These are phyloP conservation scores for Lophura nycthemera DNA, from an alignment of 2,113 vertebrate genomes.

Conservation along the genomic window DNA sequence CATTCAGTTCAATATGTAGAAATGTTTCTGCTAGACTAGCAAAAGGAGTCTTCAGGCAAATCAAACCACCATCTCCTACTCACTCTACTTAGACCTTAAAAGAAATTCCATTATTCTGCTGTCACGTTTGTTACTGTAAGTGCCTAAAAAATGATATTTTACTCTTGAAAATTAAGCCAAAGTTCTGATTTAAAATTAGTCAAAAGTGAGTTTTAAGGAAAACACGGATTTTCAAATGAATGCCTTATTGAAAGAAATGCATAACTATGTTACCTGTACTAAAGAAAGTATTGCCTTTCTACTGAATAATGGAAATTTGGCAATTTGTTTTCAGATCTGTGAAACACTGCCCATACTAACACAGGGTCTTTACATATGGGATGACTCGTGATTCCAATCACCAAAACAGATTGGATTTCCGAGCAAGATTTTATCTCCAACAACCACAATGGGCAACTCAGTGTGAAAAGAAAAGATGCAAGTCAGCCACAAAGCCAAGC, in stretches of 20 bases:
- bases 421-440: neutral
- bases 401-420: neutral
- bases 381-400: neutral
- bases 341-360: neutral
- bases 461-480: neutral
- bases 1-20: neutral
- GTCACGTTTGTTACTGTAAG: neutral
- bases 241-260: neutral
- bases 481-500: slow-evolving; percentile 4
- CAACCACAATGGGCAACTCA: neutral
- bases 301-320: neutral
- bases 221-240: neutral
- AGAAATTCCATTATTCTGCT: neutral
- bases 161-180: neutral
- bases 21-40: neutral
- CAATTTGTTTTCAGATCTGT: neutral
- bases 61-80: neutral
- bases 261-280: neutral
- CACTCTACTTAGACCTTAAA: neutral
- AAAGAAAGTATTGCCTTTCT: neutral
- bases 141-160: neutral
- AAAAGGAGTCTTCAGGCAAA: neutral
- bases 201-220: neutral
- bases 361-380: neutral
- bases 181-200: neutral